Evolutionary conservation across 2,888 invertebrate genomes (phyloP).

Genomic region (Sarcophaga carnaria): DNA sequence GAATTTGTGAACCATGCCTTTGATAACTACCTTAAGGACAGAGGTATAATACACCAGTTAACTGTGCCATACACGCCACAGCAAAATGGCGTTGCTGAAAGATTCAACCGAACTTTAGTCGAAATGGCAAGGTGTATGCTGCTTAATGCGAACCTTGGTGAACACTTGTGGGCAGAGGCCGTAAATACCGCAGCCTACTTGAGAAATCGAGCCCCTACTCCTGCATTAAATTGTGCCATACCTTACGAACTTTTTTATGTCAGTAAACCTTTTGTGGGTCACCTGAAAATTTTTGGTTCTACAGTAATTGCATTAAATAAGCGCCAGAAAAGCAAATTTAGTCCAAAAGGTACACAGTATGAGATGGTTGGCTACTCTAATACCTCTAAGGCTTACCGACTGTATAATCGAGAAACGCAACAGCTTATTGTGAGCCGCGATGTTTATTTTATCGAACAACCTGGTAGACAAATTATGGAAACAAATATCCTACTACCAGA

Average conservation of each 20-base stretch:
- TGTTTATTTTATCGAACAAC: constrained; percentile 7
- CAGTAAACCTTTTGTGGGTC: constrained; percentile 54
- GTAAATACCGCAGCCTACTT: too few species aligned
- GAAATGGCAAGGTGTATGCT: constrained; percentile 75
- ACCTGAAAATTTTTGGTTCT: constrained; percentile 55
- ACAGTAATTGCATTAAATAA: constrained; percentile 35
- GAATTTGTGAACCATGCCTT: constrained; percentile 45
- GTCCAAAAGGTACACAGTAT: constrained; percentile 16
- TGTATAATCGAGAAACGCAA: constrained; percentile 22
- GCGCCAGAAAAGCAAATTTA: background rate
- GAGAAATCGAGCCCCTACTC: too few species aligned
- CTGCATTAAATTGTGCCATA: too few species aligned
- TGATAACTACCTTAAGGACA: constrained; percentile 39
- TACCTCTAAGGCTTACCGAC: constrained; percentile 37
- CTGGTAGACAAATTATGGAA: too few species aligned
- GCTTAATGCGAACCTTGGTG: constrained; percentile 70
- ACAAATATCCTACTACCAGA: too few species aligned
- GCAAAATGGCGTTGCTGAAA: constrained; percentile 70
- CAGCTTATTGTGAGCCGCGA: constrained; percentile 25
- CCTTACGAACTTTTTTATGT: constrained; percentile 66
- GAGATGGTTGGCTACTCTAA: constrained; percentile 32
- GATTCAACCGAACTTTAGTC: constrained; percentile 68
- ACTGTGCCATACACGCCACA: constrained; percentile 69
- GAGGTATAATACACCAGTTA: constrained; percentile 64
- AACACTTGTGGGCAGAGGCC: constrained; percentile 37